phyloP scores from a whole-genome alignment of 2,888 invertebrate species.

The Neoitamus cyanurus region DNA sequence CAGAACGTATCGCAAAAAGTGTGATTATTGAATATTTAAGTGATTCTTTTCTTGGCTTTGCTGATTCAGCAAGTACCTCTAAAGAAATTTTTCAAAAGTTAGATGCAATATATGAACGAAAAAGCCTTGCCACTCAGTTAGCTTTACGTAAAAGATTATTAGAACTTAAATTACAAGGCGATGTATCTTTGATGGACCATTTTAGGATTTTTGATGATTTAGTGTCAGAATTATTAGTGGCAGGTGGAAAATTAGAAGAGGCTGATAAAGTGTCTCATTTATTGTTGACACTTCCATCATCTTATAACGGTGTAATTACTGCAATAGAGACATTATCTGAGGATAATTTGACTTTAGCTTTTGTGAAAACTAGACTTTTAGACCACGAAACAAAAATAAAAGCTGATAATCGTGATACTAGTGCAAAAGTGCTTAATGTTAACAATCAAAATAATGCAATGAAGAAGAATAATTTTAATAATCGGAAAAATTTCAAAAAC shows the following conservation, averaged over 20 bases:
- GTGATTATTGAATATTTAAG: too few species aligned
- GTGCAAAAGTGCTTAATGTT: conserved; percentile 56
- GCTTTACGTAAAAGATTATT: too few species aligned
- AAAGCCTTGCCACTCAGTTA: too few species aligned
- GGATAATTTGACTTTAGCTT: conserved; percentile 58
- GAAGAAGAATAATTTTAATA: not conserved
- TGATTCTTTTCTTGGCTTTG: too few species aligned
- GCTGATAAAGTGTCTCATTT: conserved; percentile 60
- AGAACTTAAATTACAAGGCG: conserved; percentile 25
- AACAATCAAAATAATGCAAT: conserved; percentile 34
- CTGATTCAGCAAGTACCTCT: too few species aligned
- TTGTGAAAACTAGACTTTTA: conserved; percentile 59
- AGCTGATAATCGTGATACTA: conserved; percentile 54
- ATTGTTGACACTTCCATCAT: conserved; percentile 58
- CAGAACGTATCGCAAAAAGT: too few species aligned
- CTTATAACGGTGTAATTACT: conserved; percentile 61
- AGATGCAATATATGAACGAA: too few species aligned
- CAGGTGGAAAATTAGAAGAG: conserved; percentile 61
- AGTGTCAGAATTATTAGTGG: conserved; percentile 58
- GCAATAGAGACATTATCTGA: conserved; percentile 61
- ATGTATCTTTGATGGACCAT: not conserved
- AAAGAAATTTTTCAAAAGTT: too few species aligned
- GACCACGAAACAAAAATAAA: conserved; percentile 53
- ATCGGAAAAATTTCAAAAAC: not conserved
- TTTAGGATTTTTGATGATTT: conserved; percentile 58